Conservation (phyloP, 2,797 vertebrate species). For the Uromys caudimaculatus region DNA sequence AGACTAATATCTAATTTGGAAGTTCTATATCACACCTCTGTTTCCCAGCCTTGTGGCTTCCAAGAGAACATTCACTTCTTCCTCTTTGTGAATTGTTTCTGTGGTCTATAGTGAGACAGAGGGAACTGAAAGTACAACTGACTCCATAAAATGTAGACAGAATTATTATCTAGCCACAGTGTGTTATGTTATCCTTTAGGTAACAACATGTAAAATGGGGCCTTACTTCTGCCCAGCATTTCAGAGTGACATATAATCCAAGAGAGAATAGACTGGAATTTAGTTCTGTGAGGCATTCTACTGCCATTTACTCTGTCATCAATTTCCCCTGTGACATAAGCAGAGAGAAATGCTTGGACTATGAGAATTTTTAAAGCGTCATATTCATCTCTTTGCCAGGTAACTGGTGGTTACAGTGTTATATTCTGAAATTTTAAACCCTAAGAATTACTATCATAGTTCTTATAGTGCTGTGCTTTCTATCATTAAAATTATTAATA, state of each 20-base stretch:
- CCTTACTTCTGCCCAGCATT: not conserved
- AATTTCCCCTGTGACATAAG: not conserved
- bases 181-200: not conserved
- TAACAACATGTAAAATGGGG: slow-evolving; percentile 33
- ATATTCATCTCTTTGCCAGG: not conserved
- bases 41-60: slow-evolving; percentile 37
- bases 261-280: not conserved
- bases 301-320: not conserved
- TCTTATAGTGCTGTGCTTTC: not conserved
- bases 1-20: slow-evolving; percentile 67
- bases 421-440: not conserved
- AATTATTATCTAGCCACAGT: not conserved
- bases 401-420: not conserved
- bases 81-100: slow-evolving; percentile 46
- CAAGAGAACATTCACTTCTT: not conserved
- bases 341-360: not conserved
- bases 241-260: not conserved
- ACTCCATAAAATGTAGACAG: not conserved
- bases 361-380: not conserved
- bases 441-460: not conserved
- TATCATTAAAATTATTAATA: not conserved
- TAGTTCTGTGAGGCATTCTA: not conserved
- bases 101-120: not conserved
- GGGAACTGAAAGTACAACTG: not conserved
- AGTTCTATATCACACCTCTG: slow-evolving; percentile 57